Evolutionary conservation across 64 coral and sea anemone genomes (phyloP).

Genomic region (Montipora sp.): DNA sequence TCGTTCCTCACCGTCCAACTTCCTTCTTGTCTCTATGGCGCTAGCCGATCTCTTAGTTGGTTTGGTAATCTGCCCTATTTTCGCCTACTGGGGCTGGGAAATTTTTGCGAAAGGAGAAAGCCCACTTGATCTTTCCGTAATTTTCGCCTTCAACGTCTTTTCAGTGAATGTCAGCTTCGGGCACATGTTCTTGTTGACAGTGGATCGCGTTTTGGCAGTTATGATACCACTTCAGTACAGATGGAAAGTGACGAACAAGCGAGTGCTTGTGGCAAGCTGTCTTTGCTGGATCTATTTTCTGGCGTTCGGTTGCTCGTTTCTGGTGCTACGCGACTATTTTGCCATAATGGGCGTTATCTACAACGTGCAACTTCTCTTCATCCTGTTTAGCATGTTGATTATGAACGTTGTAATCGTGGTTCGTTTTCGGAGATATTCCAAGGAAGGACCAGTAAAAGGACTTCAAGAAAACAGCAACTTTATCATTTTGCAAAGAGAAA

Average conservation of each 20-base stretch:
- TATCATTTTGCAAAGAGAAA: not conserved
- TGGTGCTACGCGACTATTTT: not conserved
- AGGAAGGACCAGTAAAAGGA: not conserved
- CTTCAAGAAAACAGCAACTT: not conserved
- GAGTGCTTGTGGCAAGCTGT: not conserved
- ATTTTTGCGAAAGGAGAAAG: not conserved
- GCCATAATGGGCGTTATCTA: not conserved
- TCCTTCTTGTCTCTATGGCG: slow-evolving; percentile 46
- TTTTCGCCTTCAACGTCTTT: not conserved
- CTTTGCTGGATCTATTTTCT: slow-evolving; percentile 26
- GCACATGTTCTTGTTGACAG: slow-evolving; percentile 44
- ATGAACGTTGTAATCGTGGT: not conserved
- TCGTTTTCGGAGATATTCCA: not conserved
- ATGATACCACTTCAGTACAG: slow-evolving; percentile 24
- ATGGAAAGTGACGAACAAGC: slow-evolving; percentile 3
- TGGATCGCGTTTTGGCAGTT: slow-evolving; percentile 39
- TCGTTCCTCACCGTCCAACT: slow-evolving; percentile 38
- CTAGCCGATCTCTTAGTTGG: slow-evolving; percentile 54
- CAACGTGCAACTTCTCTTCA: not conserved
- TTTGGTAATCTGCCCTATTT: not conserved
- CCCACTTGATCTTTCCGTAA: not conserved
- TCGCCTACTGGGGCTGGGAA: not conserved
- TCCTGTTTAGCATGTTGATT: not conserved
- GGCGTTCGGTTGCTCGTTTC: not conserved
- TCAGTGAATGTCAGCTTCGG: not conserved